Conservation (phyloP, 2,888 invertebrate genomes). For the Mimachlamys varia region DNA sequence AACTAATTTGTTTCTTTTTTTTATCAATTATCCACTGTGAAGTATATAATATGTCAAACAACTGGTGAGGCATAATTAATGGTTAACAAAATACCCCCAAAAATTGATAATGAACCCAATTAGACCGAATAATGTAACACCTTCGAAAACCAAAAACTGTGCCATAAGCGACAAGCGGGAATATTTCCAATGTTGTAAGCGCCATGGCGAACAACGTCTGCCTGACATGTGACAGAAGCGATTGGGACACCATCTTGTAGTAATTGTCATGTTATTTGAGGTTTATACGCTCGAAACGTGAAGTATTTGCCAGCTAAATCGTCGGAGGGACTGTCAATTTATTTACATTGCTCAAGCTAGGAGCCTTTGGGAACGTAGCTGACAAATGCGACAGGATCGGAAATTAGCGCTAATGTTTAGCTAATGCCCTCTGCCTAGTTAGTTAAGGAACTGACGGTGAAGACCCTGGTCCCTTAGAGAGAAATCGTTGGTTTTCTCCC, state of each 20-base stretch:
- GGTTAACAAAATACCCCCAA: background rate
- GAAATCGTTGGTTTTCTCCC: background rate
- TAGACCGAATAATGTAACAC: background rate
- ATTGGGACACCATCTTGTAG: background rate
- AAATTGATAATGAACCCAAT: background rate
- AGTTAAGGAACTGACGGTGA: background rate
- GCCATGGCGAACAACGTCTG: background rate
- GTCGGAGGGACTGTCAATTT: constrained; percentile 34
- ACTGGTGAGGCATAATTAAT: background rate
- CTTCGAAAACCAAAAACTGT: background rate
- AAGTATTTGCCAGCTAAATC: constrained; percentile 2
- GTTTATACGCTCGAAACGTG: constrained; percentile 24
- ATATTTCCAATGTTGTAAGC: background rate
- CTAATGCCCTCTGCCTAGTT: constrained; percentile 1
- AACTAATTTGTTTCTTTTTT: background rate
- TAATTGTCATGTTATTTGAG: background rate
- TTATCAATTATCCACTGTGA: background rate
- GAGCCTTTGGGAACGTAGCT: constrained; percentile 3
- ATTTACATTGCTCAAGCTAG: constrained; percentile 12
- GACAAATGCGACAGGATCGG: constrained; percentile 16
- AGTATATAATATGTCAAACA: background rate
- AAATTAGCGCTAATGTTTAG: constrained; percentile 12
- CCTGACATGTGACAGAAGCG: background rate
- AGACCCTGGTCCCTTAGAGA: background rate
- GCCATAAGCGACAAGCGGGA: background rate